Evolutionary conservation across 2,797 vertebrate genomes (phyloP), one percentile per base, ranked within the genome.

Genomic region (Astyanax mexicanus): DNA sequence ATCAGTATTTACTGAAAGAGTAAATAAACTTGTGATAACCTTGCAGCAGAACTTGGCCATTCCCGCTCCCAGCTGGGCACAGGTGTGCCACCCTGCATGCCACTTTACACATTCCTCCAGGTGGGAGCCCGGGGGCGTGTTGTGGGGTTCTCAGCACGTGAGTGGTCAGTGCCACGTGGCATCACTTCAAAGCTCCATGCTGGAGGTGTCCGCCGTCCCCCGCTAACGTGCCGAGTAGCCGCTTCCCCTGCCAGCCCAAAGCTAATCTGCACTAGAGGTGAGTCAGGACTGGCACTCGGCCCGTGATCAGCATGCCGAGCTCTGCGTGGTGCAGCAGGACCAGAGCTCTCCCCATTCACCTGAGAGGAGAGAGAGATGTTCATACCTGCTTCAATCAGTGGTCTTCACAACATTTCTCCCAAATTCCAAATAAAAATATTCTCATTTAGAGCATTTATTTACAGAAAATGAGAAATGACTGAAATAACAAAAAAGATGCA

Each of bases 261-360:
- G 21, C 15, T 74, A 76, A 81, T 81, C 77, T 77, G 27, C 69
- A 71, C 29, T 84, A 67, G 82, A 81, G 71, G 80, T 82, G 78
- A 81, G 78, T 77, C 71, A 54, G 68, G 11, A 51, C 40, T 83
- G 82, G 78, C 67, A 64, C 62, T 29, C n/a, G 52, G n/a, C 57
- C 38, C 11, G 15, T 0, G 1, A 40, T 55, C 29, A 38, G 17
- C 42, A 27, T 55, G 65, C 65, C 76, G 79, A 37, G 42, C 1
- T 1, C 54, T 61, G 25, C 15, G 17, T 65, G 45, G 60, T 40
- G 40, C 65, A 13, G 35, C 54, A 62, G 38, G 32, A 23, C n/a
- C 67, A 45, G 25, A 57, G 42, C 42, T 9, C 67, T 69, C 35
- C 4, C 37, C 49, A 60, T 38, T 76, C 44, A 65, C 72, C 58